Percentiles rank a stretch among this genome's conserved stretches.
Evolutionary conservation across 2,797 vertebrate genomes (phyloP).

Genomic region (Adrianichthys oophorus): DNA sequence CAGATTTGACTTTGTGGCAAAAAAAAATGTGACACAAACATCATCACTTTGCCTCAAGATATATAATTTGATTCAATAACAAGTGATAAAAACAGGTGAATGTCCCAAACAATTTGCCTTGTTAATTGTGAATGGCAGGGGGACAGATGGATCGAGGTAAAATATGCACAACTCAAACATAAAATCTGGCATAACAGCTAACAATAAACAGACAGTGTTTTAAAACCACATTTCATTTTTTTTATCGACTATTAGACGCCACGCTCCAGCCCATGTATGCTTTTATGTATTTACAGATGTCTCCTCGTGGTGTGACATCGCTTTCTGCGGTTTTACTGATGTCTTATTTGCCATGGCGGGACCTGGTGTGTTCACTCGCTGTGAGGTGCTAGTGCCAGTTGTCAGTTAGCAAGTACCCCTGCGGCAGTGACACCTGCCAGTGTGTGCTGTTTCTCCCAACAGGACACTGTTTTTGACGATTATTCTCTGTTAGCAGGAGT

Average conservation of each 20-base stretch:
- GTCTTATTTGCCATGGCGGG: conserved; percentile 70
- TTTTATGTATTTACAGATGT: conserved; percentile 13
- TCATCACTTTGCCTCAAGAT: no score
- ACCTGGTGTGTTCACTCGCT: conserved; percentile 64
- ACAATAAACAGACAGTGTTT: no score
- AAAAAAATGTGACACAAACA: no score
- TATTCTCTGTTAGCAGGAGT: conserved; percentile 17
- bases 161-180: no score
- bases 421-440: conserved; percentile 68
- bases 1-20: no score
- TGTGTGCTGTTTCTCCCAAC: conserved; percentile 47
- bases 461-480: conserved; percentile 33
- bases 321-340: conserved; percentile 47
- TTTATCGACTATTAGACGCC: neutral
- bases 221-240: conserved; percentile 1
- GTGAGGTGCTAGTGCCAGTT: conserved; percentile 65
- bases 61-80: no score
- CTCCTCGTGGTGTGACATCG: conserved; percentile 26
- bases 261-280: neutral
- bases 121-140: no score
- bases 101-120: no score
- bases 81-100: no score
- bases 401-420: conserved; percentile 59
- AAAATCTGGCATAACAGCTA: no score
- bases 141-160: no score